phyloP scores from a whole-genome alignment of 2,888 invertebrate species.

The Eulithis testata region DNA sequence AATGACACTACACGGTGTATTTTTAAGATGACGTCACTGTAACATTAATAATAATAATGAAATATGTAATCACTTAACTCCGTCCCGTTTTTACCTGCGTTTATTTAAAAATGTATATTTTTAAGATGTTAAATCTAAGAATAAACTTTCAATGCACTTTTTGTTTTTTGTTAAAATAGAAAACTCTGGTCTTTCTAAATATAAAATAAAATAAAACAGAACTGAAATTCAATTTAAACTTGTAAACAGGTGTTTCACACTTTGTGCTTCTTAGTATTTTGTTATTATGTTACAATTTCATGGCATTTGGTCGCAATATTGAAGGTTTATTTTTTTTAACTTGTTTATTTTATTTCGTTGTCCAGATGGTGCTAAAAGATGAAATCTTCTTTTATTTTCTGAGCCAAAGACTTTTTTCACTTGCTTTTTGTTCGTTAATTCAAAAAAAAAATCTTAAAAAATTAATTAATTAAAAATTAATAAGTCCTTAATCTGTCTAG shows the following conservation, averaged over 20 bases:
- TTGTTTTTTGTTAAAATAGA: background rate
- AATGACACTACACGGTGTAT: conserved; percentile 54
- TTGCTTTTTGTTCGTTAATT: conserved; percentile 27
- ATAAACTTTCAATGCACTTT: conserved; percentile 10
- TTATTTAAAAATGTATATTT: conserved; percentile 45
- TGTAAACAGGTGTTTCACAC: background rate
- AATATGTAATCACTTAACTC: conserved; percentile 53
- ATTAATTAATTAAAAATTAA: background rate
- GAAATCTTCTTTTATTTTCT: conserved; percentile 66
- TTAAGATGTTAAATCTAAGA: conserved; percentile 28
- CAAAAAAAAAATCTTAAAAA: too few species aligned
- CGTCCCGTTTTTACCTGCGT: conserved; percentile 66
- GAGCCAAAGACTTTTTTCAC: conserved; percentile 74
- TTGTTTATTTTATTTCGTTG: conserved; percentile 52
- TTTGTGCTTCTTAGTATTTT: conserved; percentile 20
- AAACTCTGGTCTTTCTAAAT: background rate
- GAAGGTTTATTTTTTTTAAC: conserved; percentile 48
- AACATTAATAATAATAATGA: conserved; percentile 29
- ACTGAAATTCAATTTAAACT: background rate
- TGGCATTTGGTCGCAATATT: conserved; percentile 47
- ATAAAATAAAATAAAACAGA: too few species aligned
- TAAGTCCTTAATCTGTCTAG: background rate
- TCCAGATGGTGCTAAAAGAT: conserved; percentile 79
- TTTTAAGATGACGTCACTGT: conserved; percentile 41
- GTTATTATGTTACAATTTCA: conserved; percentile 42